Evolutionary conservation across 2,113 vertebrate species (phyloP).

Genomic region (Zosterops pallidus): DNA sequence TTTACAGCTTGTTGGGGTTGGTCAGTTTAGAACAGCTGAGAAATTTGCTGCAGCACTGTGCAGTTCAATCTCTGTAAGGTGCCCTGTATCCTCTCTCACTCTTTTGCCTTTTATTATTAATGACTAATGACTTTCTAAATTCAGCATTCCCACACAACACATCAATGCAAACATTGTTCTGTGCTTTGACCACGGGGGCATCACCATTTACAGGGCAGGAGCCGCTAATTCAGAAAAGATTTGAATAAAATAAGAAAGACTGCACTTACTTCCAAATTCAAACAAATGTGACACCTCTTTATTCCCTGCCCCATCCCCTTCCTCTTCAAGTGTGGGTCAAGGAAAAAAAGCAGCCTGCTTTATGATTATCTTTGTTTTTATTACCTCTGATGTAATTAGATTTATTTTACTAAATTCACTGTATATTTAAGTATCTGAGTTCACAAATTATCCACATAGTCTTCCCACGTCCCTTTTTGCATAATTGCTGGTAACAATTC

Average conservation of each 20-base stretch:
- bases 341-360: background rate
- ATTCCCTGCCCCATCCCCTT: background rate
- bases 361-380: background rate
- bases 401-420: constrained; percentile 15
- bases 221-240: background rate
- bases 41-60: background rate
- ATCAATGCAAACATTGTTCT: background rate
- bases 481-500: background rate
- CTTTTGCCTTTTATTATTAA: background rate
- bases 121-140: background rate
- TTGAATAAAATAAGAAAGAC: background rate
- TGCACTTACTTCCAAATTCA: background rate
- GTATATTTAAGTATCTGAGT: background rate
- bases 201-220: background rate
- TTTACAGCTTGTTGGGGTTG: background rate
- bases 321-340: background rate
- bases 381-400: background rate
- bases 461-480: background rate
- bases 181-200: background rate
- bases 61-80: background rate
- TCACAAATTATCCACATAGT: background rate
- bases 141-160: background rate
- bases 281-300: background rate
- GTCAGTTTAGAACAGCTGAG: background rate
- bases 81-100: background rate